A percentile compares a stretch with the other conserved stretches of the same genome.
Evolutionary conservation across 1,140 invertebrate genomes (phyloP).

Genomic region (Capitella teleta): DNA sequence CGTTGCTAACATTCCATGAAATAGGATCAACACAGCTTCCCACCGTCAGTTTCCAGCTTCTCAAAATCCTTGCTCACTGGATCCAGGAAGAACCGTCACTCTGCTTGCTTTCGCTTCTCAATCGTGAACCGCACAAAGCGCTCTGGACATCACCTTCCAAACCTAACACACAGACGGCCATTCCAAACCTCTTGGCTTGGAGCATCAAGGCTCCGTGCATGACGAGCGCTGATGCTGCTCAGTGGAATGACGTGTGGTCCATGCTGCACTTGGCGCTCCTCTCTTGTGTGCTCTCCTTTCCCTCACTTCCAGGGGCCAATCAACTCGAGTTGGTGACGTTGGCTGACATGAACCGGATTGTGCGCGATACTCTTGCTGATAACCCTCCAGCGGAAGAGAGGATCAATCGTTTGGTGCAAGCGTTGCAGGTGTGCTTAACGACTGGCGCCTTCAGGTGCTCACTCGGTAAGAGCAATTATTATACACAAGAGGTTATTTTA

Average conservation of each 20-base stretch:
- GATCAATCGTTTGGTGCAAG: constrained; percentile 6
- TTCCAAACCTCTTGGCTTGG: constrained; percentile 5
- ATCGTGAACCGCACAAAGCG: neutral
- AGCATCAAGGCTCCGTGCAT: neutral
- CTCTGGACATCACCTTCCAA: constrained; percentile 12
- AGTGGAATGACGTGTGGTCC: too few species aligned
- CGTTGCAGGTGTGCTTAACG: constrained; percentile 5
- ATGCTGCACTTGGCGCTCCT: constrained; percentile 4
- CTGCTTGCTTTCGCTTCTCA: constrained; percentile 6
- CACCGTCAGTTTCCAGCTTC: neutral
- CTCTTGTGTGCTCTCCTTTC: constrained; percentile 2
- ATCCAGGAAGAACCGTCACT: constrained; percentile 5
- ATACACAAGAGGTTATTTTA: too few species aligned
- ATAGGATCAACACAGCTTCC: constrained; percentile 1
- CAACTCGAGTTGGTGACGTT: constrained; percentile 11
- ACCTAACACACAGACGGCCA: constrained; percentile 11
- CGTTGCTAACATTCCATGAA: neutral
- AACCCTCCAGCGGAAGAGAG: neutral
- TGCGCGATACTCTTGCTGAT: too few species aligned
- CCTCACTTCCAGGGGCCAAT: constrained; percentile 3
- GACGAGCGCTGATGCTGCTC: neutral
- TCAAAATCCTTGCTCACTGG: constrained; percentile 8
- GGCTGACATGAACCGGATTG: constrained; percentile 9
- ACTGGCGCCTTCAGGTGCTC: constrained; percentile 10
- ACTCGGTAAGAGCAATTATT: constrained; percentile 9